Conservation (phyloP, 2,113 vertebrate genomes). For the Donacobius atricapilla region DNA sequence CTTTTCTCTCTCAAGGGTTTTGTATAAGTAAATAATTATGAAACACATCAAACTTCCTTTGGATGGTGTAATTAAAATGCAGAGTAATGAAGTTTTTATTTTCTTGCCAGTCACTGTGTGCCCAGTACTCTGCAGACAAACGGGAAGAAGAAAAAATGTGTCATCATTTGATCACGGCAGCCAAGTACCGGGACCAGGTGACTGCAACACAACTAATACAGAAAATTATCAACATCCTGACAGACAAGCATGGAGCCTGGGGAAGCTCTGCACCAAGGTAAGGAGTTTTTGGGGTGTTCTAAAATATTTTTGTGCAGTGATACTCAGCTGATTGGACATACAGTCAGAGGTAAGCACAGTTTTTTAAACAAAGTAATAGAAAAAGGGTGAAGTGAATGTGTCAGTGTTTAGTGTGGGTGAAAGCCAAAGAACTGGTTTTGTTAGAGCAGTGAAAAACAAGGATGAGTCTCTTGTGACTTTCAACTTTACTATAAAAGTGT, state of each 20-base stretch:
- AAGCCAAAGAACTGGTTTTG: not conserved
- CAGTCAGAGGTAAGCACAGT: not conserved
- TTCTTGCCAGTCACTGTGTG: constrained; percentile 84
- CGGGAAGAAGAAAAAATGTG: constrained; percentile 98
- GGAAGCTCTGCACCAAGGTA: constrained; percentile 88
- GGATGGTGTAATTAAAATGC: not conserved
- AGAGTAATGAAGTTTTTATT: not conserved
- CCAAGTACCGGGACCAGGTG: constrained; percentile 94
- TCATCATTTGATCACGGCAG: constrained; percentile 94
- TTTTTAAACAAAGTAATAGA: not conserved
- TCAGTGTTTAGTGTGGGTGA: not conserved
- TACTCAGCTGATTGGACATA: not conserved
- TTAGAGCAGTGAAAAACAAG: not conserved
- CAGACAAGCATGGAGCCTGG: constrained; percentile 96
- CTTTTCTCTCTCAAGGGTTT: not conserved
- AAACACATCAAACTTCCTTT: not conserved
- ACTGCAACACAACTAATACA: constrained; percentile 94
- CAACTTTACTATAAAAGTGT: not conserved
- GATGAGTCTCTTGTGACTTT: not conserved
- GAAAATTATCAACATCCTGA: constrained; percentile 96
- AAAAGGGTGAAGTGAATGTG: not conserved
- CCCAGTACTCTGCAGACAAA: constrained; percentile 94
- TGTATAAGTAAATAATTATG: not conserved
- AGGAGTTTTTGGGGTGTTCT: not conserved
- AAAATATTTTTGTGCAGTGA: not conserved